Base-by-base conservation (phyloP, 2,888 invertebrate genomes). In the Stenoptilia bipunctidactyla region DNA sequence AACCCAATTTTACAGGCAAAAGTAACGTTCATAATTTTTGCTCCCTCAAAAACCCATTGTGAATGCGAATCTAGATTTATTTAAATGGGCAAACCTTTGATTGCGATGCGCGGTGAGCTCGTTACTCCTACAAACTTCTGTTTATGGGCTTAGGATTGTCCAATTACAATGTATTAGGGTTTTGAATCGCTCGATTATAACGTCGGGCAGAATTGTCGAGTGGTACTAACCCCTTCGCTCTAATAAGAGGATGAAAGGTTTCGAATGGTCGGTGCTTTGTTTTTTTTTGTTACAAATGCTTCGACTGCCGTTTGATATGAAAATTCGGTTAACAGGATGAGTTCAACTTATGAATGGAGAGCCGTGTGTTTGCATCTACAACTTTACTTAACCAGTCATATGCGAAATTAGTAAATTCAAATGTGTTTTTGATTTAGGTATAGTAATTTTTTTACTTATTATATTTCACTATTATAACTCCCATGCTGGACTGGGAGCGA, bases 211-310 rank as follows among this genome's bases (percentile, higher is more conserved):
- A 39, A 38, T 51, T 53, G 50, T 45, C 44, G 49, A 20, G 51
- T 53, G 44, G 51, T 52, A 51, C 53, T 61, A 69, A 75, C 71
- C 77, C 77, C 20, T 20, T 70, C 61, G 53, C 60, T 64, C 60
- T 73, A 70, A 70, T 77, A 73, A 75, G 73, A 70, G 75, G 73
- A 75, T 77, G 75, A 72, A 73, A 76, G 75, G 69, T 70, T 66
- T 66, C 62, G 69, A 69, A 67, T 63, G 66, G 63, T 66, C 33
- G 20, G 3, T 20, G 20, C 20, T 20, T 20, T 70, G 71, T 70
- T 72, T 70, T 61, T 73, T 75, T 75, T 70, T 56, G 58, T 55
- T 53, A 59, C 59, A 55, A 61, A 66, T 63, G 66, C 66, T 58
- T 66, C 64, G 66, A 60, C 56, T 66, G 53, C 58, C 68, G 76